Conservation (phyloP, 2,113 vertebrate species). For the Bufo bufo region DNA sequence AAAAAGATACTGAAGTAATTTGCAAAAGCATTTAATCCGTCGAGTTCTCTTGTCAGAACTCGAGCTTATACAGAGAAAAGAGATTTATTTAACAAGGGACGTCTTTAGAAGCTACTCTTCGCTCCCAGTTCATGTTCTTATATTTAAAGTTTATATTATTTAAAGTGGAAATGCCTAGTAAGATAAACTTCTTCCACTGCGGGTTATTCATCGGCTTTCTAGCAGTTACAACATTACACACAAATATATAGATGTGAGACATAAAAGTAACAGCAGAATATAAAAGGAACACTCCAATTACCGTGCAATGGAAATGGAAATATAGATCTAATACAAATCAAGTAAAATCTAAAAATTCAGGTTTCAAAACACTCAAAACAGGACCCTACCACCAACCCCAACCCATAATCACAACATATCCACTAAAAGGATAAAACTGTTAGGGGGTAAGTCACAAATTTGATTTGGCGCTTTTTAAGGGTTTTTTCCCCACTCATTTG, state of each 20-base stretch:
- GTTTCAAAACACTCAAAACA: not conserved
- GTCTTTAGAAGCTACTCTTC: not conserved
- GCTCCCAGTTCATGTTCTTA: not conserved
- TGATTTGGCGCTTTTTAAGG: too few species aligned
- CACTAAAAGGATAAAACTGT: not conserved
- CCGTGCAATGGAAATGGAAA: not conserved
- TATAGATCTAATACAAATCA: not conserved
- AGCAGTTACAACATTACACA: not conserved
- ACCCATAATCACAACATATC: not conserved
- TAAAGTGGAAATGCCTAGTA: not conserved
- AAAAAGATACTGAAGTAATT: constrained; percentile 43
- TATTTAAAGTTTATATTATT: not conserved
- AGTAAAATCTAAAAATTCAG: not conserved
- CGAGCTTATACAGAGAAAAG: constrained; percentile 38
- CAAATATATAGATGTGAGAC: not conserved
- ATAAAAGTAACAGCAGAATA: not conserved
- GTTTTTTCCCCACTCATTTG: too few species aligned
- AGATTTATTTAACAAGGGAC: constrained; percentile 40
- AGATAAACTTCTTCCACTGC: not conserved
- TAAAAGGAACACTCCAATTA: not conserved
- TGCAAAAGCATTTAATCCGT: constrained; percentile 47
- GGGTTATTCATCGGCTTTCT: not conserved
- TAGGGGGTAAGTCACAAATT: too few species aligned
- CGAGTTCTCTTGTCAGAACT: constrained; percentile 36
- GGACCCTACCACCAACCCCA: not conserved